Evolutionary conservation across 2,797 vertebrate genomes (phyloP).

Genomic region (Eupleurogrammus muticus): DNA sequence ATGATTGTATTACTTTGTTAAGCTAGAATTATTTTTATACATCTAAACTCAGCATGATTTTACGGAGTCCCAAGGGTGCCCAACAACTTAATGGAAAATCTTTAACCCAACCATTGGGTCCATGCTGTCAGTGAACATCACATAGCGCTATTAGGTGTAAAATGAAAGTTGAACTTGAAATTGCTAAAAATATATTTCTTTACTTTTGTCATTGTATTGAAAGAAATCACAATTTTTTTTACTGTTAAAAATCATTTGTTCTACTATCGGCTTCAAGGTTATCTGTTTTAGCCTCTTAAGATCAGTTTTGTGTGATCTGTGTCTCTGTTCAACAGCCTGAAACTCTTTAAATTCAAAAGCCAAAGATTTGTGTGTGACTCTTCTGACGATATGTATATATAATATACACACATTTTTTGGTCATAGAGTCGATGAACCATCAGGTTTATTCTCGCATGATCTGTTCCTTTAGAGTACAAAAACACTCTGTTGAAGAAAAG

Average conservation of each 20-base stretch:
- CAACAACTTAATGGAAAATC: too few species aligned
- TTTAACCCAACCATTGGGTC: not conserved
- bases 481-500: not conserved
- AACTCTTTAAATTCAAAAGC: constrained; percentile 29
- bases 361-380: constrained; percentile 49
- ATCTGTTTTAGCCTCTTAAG: not conserved
- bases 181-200: not conserved
- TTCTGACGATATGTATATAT: too few species aligned
- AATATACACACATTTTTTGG: too few species aligned
- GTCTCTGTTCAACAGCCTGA: constrained; percentile 13
- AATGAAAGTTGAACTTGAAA: not conserved
- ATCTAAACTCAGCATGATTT: not conserved
- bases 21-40: not conserved
- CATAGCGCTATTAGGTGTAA: not conserved
- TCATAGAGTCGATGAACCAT: too few species aligned
- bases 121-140: not conserved
- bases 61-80: not conserved
- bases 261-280: not conserved
- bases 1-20: not conserved
- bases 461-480: constrained; percentile 4
- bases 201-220: not conserved
- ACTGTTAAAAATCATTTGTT: too few species aligned
- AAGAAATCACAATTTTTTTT: not conserved
- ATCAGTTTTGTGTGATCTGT: not conserved
- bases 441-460: constrained; percentile 8